These are phyloP conservation scores for Trypoxylon attenuatum DNA, from an alignment of 2,888 invertebrate species.

Conservation along the genomic window DNA sequence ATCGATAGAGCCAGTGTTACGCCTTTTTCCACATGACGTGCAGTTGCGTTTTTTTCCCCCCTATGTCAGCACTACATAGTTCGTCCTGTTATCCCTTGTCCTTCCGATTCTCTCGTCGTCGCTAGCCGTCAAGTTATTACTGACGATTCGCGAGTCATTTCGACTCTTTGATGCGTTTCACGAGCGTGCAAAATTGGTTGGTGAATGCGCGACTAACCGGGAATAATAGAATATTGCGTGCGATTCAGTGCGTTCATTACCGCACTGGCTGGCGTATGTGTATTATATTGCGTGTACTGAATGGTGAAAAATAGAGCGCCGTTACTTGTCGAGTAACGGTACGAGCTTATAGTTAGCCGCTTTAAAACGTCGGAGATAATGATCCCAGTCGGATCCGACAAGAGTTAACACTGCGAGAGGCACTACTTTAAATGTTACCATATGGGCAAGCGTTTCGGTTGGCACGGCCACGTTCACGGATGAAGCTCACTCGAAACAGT, in stretches of 20 bases:
- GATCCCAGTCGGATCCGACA: neutral
- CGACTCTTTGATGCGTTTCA: no score
- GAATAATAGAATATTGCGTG: neutral
- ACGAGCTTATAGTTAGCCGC: neutral
- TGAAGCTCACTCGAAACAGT: no score
- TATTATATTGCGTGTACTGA: neutral
- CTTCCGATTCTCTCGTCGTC: no score
- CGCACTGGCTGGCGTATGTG: neutral
- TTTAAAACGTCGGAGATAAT: neutral
- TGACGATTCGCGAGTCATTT: no score
- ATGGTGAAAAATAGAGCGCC: neutral
- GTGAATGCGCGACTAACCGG: no score
- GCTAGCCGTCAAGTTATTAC: no score
- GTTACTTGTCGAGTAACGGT: neutral
- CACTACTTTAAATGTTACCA: neutral
- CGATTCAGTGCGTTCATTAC: neutral
- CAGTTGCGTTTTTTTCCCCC: no score
- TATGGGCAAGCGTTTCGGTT: neutral
- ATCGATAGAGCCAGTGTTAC: no score
- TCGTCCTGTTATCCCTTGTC: no score
- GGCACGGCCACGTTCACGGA: neutral
- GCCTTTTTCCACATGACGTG: no score
- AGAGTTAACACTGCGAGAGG: neutral
- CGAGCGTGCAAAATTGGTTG: no score
- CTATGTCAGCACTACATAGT: no score